Conservation (phyloP, 2,888 invertebrate species). For the Linnaemya tessellans region DNA sequence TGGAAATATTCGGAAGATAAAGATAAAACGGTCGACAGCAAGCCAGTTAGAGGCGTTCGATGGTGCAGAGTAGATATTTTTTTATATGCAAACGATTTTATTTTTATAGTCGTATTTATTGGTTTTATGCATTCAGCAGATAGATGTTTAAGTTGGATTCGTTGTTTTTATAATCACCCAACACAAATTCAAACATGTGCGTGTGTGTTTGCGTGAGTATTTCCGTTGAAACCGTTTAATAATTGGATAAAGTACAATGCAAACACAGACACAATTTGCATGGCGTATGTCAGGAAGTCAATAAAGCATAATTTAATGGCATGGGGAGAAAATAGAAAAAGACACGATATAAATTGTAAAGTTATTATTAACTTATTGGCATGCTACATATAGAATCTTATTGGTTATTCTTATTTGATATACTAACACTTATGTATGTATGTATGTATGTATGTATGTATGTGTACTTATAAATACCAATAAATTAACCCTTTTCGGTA, state of each 20-base stretch:
- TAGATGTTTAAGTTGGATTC: not conserved
- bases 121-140: conserved; percentile 22
- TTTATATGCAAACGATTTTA: conserved; percentile 20
- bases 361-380: not conserved
- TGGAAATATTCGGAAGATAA: conserved; percentile 22
- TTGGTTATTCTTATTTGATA: not conserved
- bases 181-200: not conserved
- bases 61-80: not conserved
- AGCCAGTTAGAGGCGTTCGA: conserved; percentile 1
- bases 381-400: not conserved
- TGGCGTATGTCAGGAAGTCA: conserved; percentile 36
- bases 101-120: conserved; percentile 32
- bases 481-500: conserved; percentile 45
- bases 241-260: conserved; percentile 33
- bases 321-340: not conserved
- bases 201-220: not conserved
- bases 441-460: too few relatives aligned
- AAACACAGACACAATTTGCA: conserved; percentile 1
- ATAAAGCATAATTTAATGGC: conserved; percentile 53
- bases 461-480: not conserved
- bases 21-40: conserved; percentile 22
- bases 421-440: not conserved
- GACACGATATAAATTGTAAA: conserved; percentile 9
- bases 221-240: conserved; percentile 42
- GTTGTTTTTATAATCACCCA: conserved; percentile 3